Evolutionary conservation across 2,113 vertebrate species (phyloP).

Genomic region (Semicossyphus pulcher): DNA sequence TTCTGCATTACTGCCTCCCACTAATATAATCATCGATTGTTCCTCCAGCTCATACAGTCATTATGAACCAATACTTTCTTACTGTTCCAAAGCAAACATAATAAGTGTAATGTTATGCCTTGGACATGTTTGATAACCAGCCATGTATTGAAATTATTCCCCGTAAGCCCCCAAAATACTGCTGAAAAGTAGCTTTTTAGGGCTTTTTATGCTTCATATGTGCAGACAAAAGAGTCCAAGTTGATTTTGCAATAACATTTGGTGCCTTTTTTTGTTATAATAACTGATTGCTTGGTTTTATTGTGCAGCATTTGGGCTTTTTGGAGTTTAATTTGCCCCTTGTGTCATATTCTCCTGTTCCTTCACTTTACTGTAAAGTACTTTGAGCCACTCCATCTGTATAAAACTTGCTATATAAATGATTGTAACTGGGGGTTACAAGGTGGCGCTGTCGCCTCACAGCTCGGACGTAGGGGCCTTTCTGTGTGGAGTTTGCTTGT

Average conservation of each 20-base stretch:
- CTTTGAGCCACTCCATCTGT: not conserved
- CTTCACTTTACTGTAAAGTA: not conserved
- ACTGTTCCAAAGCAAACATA: constrained; percentile 1
- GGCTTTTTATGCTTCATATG: not conserved
- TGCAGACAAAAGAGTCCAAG: not conserved
- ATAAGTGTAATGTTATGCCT: not conserved
- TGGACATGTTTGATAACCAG: constrained; percentile 7
- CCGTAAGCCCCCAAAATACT: not conserved
- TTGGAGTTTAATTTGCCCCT: not conserved
- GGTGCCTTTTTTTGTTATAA: not conserved
- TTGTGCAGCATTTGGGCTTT: not conserved
- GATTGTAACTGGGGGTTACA: no score
- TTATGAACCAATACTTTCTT: not conserved
- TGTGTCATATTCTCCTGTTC: no score
- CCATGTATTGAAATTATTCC: not conserved
- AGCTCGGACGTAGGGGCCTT: no score
- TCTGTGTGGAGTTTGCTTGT: no score
- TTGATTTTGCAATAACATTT: not conserved
- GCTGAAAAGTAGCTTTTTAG: not conserved
- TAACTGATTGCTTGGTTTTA: not conserved
- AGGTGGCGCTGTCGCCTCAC: no score
- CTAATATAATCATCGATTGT: constrained; percentile 53
- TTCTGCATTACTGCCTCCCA: constrained; percentile 18
- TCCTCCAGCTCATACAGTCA: constrained; percentile 15
- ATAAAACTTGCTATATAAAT: not conserved